Evolutionary conservation across 2,113 vertebrate genomes (phyloP).

Genomic region (Copsychus sechellarum): DNA sequence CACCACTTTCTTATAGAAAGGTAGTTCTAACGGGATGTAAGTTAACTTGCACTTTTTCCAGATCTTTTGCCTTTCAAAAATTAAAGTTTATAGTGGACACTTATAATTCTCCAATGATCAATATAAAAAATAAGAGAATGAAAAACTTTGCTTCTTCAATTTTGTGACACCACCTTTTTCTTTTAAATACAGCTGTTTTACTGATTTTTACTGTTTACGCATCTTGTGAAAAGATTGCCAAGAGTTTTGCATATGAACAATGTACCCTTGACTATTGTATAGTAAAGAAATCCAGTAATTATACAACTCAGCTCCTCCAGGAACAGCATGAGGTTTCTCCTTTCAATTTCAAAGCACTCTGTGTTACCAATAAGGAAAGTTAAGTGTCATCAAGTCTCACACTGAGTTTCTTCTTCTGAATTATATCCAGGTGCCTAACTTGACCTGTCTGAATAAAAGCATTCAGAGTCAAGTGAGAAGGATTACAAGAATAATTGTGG

Average conservation of each 20-base stretch:
- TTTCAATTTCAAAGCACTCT: neutral
- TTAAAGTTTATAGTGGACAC: neutral
- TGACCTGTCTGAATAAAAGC: neutral
- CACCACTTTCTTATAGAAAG: neutral
- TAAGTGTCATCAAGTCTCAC: neutral
- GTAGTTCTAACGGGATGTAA: neutral
- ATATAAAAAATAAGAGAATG: neutral
- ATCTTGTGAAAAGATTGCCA: neutral
- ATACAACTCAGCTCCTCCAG: neutral
- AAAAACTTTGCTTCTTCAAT: neutral
- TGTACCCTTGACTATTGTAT: neutral
- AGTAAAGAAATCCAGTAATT: neutral
- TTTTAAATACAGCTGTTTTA: neutral
- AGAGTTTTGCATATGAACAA: neutral
- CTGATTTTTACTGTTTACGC: neutral
- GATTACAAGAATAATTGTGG: neutral
- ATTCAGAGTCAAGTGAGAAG: neutral
- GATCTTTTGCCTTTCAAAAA: neutral
- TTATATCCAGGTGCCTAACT: neutral
- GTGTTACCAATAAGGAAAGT: neutral
- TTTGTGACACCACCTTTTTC: neutral
- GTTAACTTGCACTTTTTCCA: neutral
- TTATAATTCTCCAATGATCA: neutral
- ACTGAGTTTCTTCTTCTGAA: neutral
- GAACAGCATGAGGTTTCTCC: neutral